Evolutionary conservation across 2,113 vertebrate species (phyloP), one percentile per base, ranked within the genome.

Genomic region (Gnathonemus longibarbis): DNA sequence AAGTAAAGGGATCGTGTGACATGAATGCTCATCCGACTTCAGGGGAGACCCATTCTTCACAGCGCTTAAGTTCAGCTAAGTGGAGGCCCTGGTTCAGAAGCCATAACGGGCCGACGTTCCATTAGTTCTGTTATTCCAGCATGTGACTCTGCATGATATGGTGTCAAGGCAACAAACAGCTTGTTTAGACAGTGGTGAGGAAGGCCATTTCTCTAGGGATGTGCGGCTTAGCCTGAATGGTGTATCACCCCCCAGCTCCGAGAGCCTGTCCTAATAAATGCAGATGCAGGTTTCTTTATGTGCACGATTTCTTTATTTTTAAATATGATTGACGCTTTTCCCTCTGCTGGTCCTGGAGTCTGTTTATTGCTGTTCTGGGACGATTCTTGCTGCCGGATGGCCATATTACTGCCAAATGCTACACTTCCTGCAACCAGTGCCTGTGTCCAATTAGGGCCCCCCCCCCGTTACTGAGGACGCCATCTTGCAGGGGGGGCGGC

Each of bases 1-100:
- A 95, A 93, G 90, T 89, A 93, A 94, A 19, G 56, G 88, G 93
- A 93, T 95, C 92, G 94, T 93, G 92, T 89, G 89, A 90, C 53
- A 91, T 91, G 94, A 93, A 93, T 11, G 10, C 46, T 24, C 11
- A 15, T 53, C 24, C 27, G 15, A 31, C 48, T 87, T 52, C 84
- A 17, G n/a, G 24, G 31, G 56, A 62, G 56, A 92, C 27, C 48
- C 85, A 92, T 93, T 93, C 92, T 92, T 92, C 93, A 83, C 91
- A 92, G 93, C 91, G 90, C 91, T 91, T 84, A 87, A 87, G 87
- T 88, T 91, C 91, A 93, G 74, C 56, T 80, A 46, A 70, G 92
- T 90, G 91, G 31, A 87, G 87, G 89, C 87, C 50, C 85, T 89
- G 86, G 87, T 89, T 90, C 90, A 91, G 89, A 39, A 89, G 91